Conservation (phyloP, 2,888 invertebrate genomes). For the Halictus ligatus region DNA sequence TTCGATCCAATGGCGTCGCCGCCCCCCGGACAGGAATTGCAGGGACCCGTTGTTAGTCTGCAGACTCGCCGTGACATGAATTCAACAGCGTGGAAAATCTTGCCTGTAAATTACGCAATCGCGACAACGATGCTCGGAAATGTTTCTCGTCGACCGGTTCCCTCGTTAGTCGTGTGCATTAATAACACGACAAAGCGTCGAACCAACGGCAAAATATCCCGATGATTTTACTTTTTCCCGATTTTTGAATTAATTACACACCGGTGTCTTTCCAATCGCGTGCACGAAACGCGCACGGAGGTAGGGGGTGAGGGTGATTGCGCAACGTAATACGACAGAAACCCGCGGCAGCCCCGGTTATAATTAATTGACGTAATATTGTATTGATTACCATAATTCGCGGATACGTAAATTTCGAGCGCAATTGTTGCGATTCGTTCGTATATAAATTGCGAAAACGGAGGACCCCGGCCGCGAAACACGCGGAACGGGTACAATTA, state of each 20-base stretch:
- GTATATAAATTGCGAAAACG: slow-evolving; percentile 13
- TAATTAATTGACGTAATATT: slow-evolving; percentile 16
- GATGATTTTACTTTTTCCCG: neutral
- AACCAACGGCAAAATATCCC: slow-evolving; percentile 4
- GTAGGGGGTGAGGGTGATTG: slow-evolving; percentile 1
- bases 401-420: neutral
- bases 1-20: slow-evolving; percentile 8
- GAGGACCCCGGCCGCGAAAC: neutral
- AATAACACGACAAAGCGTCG: slow-evolving; percentile 36
- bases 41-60: slow-evolving; percentile 16
- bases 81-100: slow-evolving; percentile 53
- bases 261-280: slow-evolving; percentile 1
- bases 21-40: slow-evolving; percentile 8
- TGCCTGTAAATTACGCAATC: slow-evolving; percentile 41
- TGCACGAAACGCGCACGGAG: neutral
- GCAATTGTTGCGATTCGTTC: slow-evolving; percentile 3
- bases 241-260: slow-evolving; percentile 40
- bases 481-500: neutral
- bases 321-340: slow-evolving; percentile 4
- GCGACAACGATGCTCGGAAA: slow-evolving; percentile 7
- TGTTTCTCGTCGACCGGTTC: slow-evolving; percentile 14
- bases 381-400: slow-evolving; percentile 34
- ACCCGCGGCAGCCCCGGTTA: neutral
- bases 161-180: slow-evolving; percentile 15
- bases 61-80: slow-evolving; percentile 38